Evolutionary conservation across 92 coral and sea anemone species (phyloP), one percentile per base, ranked within the genome.

Genomic region (Isaurus tuberculatus): DNA sequence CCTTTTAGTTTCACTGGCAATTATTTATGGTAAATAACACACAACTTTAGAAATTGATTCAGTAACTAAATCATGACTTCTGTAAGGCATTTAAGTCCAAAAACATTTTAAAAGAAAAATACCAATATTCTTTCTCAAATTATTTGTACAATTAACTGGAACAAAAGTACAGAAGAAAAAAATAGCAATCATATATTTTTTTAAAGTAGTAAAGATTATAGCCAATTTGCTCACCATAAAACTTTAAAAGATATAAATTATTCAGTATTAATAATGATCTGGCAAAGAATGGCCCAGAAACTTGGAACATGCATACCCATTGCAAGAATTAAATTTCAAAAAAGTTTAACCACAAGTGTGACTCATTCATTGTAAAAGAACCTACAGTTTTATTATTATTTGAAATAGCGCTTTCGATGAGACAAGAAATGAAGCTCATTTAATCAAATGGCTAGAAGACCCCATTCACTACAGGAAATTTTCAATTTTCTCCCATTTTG

Each of bases 1-100:
- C 26, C 72, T 66, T 66, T 66, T 66, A 65, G 37, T 65, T 66
- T 15, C 11, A 16, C 14, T n/a, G 72, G 72, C 20, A 66, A 66
- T 66, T 66, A 30, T 15, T 15, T 2, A 42, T 43, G 31, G 44
- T 43, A 30, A 8, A 66, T 66, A 66, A 66, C 43, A 66, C 42
- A 32, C 14, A 27, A 64, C 17, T 64, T 64, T 5, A 64, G 70
- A 64, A 64, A 64, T 26, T 64, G 37, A 25, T 64, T 64, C 19
- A 28, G 70, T 64, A 64, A 64, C 8, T 26, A 28, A 64, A 64
- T 64, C 3, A 64, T 64, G 70, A 25, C 70, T 64, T 28, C 70
- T 28, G 70, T 28, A 64, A 64, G 58, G 58, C 22, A 49, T 49
- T 49, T 49, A 49, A 49, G 58, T 49, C 58, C 32, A 65, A 65